Conservation (phyloP, 2,113 vertebrate genomes). For the Callorhinus ursinus region DNA sequence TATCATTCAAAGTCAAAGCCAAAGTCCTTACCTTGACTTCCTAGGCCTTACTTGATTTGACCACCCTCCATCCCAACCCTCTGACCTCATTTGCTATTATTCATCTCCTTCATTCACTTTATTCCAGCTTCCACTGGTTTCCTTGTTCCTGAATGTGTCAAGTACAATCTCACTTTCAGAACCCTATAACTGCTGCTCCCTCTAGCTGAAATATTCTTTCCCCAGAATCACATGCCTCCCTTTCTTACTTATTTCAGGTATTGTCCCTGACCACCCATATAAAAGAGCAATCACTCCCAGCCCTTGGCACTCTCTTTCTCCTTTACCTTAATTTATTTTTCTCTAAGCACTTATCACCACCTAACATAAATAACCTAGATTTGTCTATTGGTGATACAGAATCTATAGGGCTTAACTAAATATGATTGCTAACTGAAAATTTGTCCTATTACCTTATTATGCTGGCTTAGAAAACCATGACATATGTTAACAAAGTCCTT, state of each 20-base stretch:
- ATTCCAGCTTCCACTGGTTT: background rate
- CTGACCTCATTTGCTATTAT: background rate
- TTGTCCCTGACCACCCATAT: background rate
- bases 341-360: constrained; percentile 3
- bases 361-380: constrained; percentile 34
- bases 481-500: constrained; percentile 18
- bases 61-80: background rate
- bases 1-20: constrained; percentile 14
- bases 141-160: background rate
- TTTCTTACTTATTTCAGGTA: background rate
- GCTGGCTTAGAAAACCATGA: background rate
- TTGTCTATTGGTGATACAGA: background rate
- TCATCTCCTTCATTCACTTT: background rate
- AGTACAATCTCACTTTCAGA: background rate
- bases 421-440: constrained; percentile 39
- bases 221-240: background rate
- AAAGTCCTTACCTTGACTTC: background rate
- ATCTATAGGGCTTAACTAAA: constrained; percentile 27
- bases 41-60: background rate
- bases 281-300: constrained; percentile 25
- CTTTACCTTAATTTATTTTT: constrained; percentile 41
- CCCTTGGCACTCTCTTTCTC: background rate
- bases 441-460: constrained; percentile 15
- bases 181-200: background rate
- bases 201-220: constrained; percentile 32